phyloP scores from a whole-genome alignment of 2,113 vertebrate species.

The Probosciger aterrimus region DNA sequence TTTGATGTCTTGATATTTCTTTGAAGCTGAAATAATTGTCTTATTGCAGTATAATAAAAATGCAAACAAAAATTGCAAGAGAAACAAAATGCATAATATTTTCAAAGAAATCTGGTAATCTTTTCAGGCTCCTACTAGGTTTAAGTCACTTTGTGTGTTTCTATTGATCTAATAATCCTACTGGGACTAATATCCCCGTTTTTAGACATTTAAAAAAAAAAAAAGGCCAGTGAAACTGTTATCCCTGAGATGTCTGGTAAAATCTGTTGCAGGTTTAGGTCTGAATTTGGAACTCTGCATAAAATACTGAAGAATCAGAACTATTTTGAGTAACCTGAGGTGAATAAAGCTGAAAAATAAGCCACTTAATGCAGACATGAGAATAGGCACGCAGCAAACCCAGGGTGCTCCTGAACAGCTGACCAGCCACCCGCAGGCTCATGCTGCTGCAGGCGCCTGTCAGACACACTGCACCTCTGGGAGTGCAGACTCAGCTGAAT shows the following conservation, averaged over 20 bases:
- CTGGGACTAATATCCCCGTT: neutral
- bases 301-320: neutral
- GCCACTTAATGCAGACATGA: neutral
- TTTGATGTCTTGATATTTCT: neutral
- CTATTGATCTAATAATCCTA: neutral
- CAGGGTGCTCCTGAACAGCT: rapidly evolving
- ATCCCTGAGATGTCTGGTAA: neutral
- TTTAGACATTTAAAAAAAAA: neutral
- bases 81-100: neutral
- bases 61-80: neutral
- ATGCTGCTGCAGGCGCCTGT: neutral
- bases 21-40: neutral
- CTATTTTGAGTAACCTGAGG: neutral
- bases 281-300: neutral
- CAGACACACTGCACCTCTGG: neutral
- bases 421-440: rapidly evolving
- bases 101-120: neutral
- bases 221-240: neutral
- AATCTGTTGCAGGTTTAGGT: neutral
- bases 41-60: neutral
- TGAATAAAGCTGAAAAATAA: neutral
- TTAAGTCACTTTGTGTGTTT: neutral
- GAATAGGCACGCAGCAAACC: neutral
- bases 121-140: neutral
- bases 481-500: neutral